Evolutionary conservation across 2,113 vertebrate genomes (phyloP), one percentile per base, ranked within the genome.

Genomic region (Uria lomvia): DNA sequence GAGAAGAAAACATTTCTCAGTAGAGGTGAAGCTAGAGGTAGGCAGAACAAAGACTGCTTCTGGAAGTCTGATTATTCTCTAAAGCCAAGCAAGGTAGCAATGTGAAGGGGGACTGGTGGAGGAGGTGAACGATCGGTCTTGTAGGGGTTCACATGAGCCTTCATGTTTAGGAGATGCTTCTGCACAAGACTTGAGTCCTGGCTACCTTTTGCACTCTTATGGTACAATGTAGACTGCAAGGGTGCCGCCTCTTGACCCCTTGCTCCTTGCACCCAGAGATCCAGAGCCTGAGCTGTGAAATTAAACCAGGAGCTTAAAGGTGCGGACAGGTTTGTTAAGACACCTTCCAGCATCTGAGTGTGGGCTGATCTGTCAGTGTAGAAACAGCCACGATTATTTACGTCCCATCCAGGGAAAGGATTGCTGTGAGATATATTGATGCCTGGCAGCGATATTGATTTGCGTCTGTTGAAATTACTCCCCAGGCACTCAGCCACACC

Each of bases 391-490:
- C 11, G 36, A 42, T n/a, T 80, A 63, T 65, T 83, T 83, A 67
- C 2, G 0, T 55, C n/a, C 68, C 15, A 38, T n/a, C 26, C 6
- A 50, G 19, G 49, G 16, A 86, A 68, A 79, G 29, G 47, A 42
- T 42, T 68, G n/a, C 40, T 56, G 7, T 18, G 45, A 78, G 75
- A 59, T 56, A 13, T 21, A 29, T 11, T 50, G 59, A 66, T 52
- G 20, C 12, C 55, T 92, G 43, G 45, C 45, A 87, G 50, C 0
- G 0, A 22, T 66, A 81, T 7, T 6, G 8, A 52, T 65, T 70
- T 32, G 3, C 0, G 0, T 32, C 58, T 22, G 9, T 42, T 47
- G 15, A 26, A 73, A 90, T 66, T 55, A 53, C 2, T 73, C 45
- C 23, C 23, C 0, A 2, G 53, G 14, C 40, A 27, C 38, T 52